Conservation (phyloP, 2,113 vertebrate species). For the Pteronura brasiliensis region DNA sequence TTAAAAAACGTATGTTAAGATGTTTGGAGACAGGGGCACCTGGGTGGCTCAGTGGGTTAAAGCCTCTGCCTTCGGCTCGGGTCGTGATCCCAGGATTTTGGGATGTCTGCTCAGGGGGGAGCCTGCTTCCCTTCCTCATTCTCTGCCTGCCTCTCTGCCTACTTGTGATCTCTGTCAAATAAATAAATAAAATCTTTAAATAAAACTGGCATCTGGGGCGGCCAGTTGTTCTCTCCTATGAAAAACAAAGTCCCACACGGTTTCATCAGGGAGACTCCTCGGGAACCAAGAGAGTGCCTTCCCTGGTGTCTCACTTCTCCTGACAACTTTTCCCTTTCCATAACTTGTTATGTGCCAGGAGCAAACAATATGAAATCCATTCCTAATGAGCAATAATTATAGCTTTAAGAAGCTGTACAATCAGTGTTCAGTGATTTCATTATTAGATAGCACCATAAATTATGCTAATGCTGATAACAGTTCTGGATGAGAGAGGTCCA, state of each 20-base stretch:
- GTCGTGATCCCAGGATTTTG: no score
- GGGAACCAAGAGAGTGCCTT: slow-evolving; percentile 13
- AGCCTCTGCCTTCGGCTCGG: no score
- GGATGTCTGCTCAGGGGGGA: no score
- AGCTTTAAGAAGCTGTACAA: slow-evolving; percentile 88
- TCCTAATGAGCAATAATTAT: slow-evolving; percentile 87
- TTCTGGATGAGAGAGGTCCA: slow-evolving; percentile 87
- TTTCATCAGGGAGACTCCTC: slow-evolving; percentile 38
- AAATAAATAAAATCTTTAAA: no score
- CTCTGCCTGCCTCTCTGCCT: no score
- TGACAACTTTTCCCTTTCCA: slow-evolving; percentile 73
- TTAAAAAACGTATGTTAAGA: background rate
- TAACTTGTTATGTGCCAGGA: slow-evolving; percentile 82
- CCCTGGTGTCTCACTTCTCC: slow-evolving; percentile 51
- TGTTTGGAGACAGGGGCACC: no score
- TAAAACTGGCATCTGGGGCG: background rate
- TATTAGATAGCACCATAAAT: slow-evolving; percentile 87
- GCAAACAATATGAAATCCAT: slow-evolving; percentile 83
- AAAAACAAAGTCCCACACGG: slow-evolving; percentile 49
- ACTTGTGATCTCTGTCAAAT: no score
- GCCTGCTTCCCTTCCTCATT: no score
- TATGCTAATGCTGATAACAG: slow-evolving; percentile 88
- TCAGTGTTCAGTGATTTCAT: slow-evolving; percentile 87
- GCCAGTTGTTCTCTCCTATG: background rate
- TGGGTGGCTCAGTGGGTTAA: no score